A percentile compares a stretch with the other conserved stretches of the same genome.
phyloP scores from a whole-genome alignment of 2,888 invertebrate species.

The Rhimphoctona megacephalus region DNA sequence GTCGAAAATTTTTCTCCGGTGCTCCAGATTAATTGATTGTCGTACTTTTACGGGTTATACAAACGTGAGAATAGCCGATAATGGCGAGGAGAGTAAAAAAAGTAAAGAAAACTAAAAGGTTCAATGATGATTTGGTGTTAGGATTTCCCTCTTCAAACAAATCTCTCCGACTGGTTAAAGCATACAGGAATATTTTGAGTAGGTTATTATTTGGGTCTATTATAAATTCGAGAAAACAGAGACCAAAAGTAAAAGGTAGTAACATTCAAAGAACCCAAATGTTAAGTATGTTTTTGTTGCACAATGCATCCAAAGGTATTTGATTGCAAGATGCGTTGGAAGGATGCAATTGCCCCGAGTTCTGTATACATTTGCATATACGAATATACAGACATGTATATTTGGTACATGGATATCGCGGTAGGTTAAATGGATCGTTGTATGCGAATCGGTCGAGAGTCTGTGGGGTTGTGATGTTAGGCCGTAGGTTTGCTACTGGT shows the following conservation, averaged over 20 bases:
- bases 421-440: conserved; percentile 20
- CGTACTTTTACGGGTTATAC: conserved; percentile 20
- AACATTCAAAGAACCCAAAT: background rate
- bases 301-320: background rate
- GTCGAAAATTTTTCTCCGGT: conserved; percentile 15
- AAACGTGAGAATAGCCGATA: background rate
- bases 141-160: background rate
- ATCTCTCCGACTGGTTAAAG: background rate
- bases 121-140: conserved; percentile 6
- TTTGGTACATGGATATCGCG: background rate
- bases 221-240: background rate
- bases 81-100: background rate
- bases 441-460: conserved; percentile 67
- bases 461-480: conserved; percentile 77
- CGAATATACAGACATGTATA: background rate
- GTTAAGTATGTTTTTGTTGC: background rate
- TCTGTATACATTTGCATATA: background rate
- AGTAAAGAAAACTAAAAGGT: background rate
- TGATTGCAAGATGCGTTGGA: background rate
- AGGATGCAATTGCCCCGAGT: conserved; percentile 5
- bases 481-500: conserved; percentile 44
- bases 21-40: conserved; percentile 8
- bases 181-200: background rate
- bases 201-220: background rate
- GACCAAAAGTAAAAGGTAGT: background rate